These are phyloP conservation scores for cat (Felis catus) DNA, from an alignment of 2,113 vertebrate genomes.

Conservation along the genomic window DNA sequence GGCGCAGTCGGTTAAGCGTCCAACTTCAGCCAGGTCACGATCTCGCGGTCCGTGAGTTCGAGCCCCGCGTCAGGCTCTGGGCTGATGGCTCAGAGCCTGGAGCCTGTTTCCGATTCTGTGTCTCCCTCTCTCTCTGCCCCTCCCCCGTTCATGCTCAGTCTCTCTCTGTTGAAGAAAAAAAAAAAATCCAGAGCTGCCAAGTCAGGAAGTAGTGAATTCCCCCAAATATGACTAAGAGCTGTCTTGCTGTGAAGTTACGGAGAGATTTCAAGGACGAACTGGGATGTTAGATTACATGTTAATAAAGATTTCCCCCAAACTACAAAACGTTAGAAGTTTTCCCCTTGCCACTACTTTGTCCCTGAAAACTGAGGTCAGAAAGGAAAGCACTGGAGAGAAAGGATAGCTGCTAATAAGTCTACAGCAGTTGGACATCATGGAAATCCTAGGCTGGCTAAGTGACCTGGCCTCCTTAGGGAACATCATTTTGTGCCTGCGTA, in stretches of 20 bases:
- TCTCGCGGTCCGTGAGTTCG: too few relatives aligned
- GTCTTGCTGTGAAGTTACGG: background rate
- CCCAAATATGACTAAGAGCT: background rate
- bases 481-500: background rate
- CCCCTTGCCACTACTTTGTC: background rate
- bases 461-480: background rate
- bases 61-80: too few relatives aligned
- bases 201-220: background rate
- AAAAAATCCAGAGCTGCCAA: background rate
- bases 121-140: too few relatives aligned
- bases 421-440: background rate
- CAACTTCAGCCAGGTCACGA: too few relatives aligned
- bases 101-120: too few relatives aligned
- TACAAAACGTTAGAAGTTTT: background rate
- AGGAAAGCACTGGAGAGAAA: background rate
- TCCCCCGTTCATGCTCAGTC: too few relatives aligned
- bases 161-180: too few relatives aligned
- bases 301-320: background rate
- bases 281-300: background rate
- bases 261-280: background rate
- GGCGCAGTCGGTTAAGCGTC: too few relatives aligned
- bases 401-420: background rate
- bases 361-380: constrained; percentile 18
- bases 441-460: background rate
- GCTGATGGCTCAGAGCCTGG: too few relatives aligned